Evolutionary conservation across 2,888 invertebrate species (phyloP), one percentile per base, ranked within the genome.

Genomic region (Timandra comae): DNA sequence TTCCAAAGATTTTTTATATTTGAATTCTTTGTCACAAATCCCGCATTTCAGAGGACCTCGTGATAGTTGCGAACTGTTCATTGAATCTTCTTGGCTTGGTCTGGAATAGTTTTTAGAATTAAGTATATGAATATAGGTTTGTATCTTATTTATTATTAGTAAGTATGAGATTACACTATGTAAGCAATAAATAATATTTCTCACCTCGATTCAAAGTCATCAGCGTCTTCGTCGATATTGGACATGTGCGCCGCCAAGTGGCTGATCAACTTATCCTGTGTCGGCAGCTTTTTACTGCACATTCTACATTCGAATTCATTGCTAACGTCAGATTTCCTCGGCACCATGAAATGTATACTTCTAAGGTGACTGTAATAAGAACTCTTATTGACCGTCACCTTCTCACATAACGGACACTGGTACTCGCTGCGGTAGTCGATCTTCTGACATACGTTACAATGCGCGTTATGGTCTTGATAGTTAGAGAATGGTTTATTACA

Each of bases 241-340:
- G 80, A 66, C 62, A 86, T 74, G 40, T 87, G 86, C 7, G 68
- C 70, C 0, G 82, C 76, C 10, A 86, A 49, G 41, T 86, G 86
- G 32, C 58, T 63, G 31, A 86, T 76, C 9, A 87, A 65, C 35
- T 53, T 43, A 6, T 71, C 75, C 40, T 86, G 82, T 3, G 72
- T 58, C 3, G 63, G 41, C 23, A 86, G 52, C 43, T 67, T 69
- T 51, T 69, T 69, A 29, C 38, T 56, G 39, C 86, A 86, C 58
- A 84, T 71, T 12, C 82, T 65, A 48, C 86, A 86, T 30, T 77
- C 69, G 27, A 52, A 57, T 9, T 32, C 30, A 5, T 9, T n/a
- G 9, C 2, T 9, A 24, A 10, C 11, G 3, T 9, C 11, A 1
- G 24, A 24, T 24, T 24, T 24, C 5, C 10, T 29, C 33, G 5